Percentiles rank a stretch among this genome's conserved stretches.
phyloP scores from a whole-genome alignment of 2,888 invertebrate species.

The Palloptera scutellata region DNA sequence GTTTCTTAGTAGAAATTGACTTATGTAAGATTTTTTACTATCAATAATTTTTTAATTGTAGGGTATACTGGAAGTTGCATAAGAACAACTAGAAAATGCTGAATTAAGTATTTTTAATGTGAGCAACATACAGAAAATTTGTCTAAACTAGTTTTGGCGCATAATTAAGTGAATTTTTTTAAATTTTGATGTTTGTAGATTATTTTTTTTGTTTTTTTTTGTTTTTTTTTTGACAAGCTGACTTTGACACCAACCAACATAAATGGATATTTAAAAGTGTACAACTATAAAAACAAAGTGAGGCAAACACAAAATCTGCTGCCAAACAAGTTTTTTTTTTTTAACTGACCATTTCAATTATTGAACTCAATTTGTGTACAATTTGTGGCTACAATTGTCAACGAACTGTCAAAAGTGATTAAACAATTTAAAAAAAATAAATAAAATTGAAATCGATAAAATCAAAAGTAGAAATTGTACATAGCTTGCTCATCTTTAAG shows the following conservation, averaged over 20 bases:
- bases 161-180: not conserved
- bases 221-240: not conserved
- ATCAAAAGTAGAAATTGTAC: too few relatives aligned
- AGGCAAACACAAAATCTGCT: not conserved
- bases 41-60: too few relatives aligned
- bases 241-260: constrained; percentile 14
- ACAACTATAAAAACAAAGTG: not conserved
- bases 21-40: too few relatives aligned
- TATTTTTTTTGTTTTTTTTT: not conserved
- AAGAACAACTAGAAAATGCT: too few relatives aligned
- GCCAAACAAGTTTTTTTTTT: not conserved
- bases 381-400: not conserved
- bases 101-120: too few relatives aligned
- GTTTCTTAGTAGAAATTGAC: too few relatives aligned
- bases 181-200: not conserved
- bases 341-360: not conserved
- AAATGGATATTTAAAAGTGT: constrained; percentile 9
- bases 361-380: constrained; percentile 1
- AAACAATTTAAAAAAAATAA: constrained; percentile 3
- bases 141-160: not conserved
- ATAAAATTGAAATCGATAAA: too few relatives aligned
- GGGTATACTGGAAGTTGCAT: too few relatives aligned
- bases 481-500: not conserved
- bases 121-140: not conserved
- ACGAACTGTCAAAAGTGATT: not conserved